phyloP scores from a whole-genome alignment of 2,797 vertebrate species.

The Lagorchestes hirsutus region DNA sequence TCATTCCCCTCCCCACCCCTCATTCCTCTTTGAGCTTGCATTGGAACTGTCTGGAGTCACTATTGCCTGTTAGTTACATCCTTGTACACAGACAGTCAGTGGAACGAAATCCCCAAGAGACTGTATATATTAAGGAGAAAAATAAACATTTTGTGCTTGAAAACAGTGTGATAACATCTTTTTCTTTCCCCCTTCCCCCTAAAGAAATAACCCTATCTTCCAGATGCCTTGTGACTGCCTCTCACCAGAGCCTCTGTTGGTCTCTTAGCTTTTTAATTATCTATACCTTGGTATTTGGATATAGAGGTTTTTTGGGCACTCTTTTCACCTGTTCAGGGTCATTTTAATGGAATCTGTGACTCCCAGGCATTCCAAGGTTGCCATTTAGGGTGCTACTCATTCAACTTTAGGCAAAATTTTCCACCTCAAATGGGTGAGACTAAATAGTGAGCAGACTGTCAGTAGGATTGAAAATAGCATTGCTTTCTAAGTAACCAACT shows the following conservation, averaged over 20 bases:
- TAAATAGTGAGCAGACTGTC: neutral
- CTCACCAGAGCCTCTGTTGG: neutral
- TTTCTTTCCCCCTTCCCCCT: slow-evolving; percentile 72
- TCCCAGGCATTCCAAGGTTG: slow-evolving; percentile 2
- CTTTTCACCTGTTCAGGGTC: neutral
- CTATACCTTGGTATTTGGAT: neutral
- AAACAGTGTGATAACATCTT: slow-evolving; percentile 82
- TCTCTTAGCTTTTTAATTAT: neutral
- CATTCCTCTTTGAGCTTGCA: slow-evolving; percentile 85
- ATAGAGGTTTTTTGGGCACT: neutral
- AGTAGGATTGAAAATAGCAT: neutral
- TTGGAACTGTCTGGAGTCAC: slow-evolving; percentile 85
- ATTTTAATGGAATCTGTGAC: neutral
- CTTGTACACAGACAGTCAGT: slow-evolving; percentile 88
- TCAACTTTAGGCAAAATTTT: neutral
- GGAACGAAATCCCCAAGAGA: slow-evolving; percentile 90
- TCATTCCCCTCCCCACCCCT: slow-evolving; percentile 80
- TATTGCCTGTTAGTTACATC: slow-evolving; percentile 89
- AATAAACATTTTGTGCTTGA: slow-evolving; percentile 99
- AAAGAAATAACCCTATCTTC: neutral
- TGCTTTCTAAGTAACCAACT: neutral
- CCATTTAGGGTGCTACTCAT: neutral
- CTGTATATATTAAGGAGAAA: slow-evolving; percentile 92
- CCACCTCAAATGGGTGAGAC: neutral
- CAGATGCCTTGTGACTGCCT: neutral